Evolutionary conservation across 2,797 vertebrate genomes (phyloP).

Genomic region (Eleutherodactylus coqui): DNA sequence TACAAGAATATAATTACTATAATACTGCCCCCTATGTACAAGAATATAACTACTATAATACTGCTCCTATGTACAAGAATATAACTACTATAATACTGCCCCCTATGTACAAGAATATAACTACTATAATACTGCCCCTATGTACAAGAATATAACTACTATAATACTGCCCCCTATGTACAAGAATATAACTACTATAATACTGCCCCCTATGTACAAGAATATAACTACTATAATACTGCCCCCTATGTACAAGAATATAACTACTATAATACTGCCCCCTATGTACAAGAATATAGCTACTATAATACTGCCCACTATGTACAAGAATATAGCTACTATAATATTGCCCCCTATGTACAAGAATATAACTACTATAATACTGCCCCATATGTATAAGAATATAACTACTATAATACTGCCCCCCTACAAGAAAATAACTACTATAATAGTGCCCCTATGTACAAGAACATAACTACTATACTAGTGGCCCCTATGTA

Average conservation of each 20-base stretch:
- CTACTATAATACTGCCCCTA: background rate
- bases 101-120: background rate
- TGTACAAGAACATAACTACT: slow-evolving; percentile 5
- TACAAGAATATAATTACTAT: slow-evolving; percentile 14
- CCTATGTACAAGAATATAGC: slow-evolving; percentile 2
- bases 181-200: slow-evolving; percentile 8
- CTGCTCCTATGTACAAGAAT: background rate
- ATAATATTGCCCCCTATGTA: slow-evolving; percentile 1
- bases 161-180: background rate
- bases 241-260: background rate
- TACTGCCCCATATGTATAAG: background rate
- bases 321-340: slow-evolving; percentile 13
- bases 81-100: background rate
- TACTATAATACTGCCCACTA: slow-evolving; percentile 13
- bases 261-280: slow-evolving; percentile 7
- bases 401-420: slow-evolving; percentile 17
- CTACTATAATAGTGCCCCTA: background rate
- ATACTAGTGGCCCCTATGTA: background rate
- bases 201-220: background rate
- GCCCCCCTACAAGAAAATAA: background rate
- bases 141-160: slow-evolving; percentile 5
- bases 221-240: slow-evolving; percentile 20
- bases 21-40: background rate
- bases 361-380: slow-evolving; percentile 11
- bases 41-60: slow-evolving; percentile 7